Percentiles rank a stretch among this genome's conserved stretches.
Evolutionary conservation across 2,797 vertebrate genomes (phyloP).

Genomic region (Triplophysa yarkandensis): DNA sequence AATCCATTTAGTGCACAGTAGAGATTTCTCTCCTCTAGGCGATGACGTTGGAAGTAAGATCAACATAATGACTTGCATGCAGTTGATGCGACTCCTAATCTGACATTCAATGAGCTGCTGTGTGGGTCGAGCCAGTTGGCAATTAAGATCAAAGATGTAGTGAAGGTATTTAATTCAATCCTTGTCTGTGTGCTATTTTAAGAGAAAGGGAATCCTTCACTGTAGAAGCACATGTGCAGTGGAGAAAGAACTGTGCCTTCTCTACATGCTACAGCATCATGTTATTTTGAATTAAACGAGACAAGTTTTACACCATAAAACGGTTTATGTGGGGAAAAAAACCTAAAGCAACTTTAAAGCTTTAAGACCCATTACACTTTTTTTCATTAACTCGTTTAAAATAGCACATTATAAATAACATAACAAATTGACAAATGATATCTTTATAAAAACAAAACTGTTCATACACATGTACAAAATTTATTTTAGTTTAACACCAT

Average conservation of each 20-base stretch:
- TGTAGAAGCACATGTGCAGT: background rate
- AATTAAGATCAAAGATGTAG: background rate
- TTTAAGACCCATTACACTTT: no score
- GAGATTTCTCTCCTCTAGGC: background rate
- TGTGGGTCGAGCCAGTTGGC: constrained; percentile 5
- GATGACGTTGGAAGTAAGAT: constrained; percentile 9
- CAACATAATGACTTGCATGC: constrained; percentile 13
- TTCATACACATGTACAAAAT: no score
- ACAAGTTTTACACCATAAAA: background rate
- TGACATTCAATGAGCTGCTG: background rate
- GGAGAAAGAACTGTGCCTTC: background rate
- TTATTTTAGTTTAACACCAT: no score
- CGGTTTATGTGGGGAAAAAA: no score
- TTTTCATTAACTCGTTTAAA: no score
- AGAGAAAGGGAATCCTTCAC: constrained; percentile 47
- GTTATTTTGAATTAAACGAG: background rate
- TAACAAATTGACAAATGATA: no score
- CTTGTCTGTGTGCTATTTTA: constrained; percentile 48
- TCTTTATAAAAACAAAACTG: no score
- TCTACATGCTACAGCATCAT: background rate
- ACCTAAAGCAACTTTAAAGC: no score
- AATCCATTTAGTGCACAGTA: constrained; percentile 14
- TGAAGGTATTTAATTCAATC: constrained; percentile 37
- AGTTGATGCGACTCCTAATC: background rate
- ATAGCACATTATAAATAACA: no score